Percentiles rank a stretch among this genome's conserved stretches.
Evolutionary conservation across 2,888 invertebrate genomes (phyloP).

Genomic region (Hirtodrosophila cameraria): DNA sequence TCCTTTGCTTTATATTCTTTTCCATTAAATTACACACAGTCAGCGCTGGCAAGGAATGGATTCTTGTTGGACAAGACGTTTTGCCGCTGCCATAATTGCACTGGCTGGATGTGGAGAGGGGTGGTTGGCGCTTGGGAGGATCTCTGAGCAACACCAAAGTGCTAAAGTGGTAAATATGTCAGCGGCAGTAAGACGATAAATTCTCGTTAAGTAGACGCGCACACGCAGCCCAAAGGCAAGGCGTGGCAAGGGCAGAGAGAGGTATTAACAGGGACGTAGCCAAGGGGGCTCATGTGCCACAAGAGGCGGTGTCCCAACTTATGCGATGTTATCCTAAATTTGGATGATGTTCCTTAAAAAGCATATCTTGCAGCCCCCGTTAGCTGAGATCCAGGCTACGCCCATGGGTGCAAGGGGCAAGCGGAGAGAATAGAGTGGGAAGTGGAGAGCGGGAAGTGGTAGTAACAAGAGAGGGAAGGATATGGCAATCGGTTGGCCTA

Average conservation of each 20-base stretch:
- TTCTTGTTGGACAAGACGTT: conserved; percentile 49
- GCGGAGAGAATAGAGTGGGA: neutral
- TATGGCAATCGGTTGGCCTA: conserved; percentile 70
- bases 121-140: conserved; percentile 13
- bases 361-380: too few relatives aligned
- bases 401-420: conserved; percentile 1
- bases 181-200: conserved; percentile 77
- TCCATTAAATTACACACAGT: conserved; percentile 76
- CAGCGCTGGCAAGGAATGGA: conserved; percentile 23
- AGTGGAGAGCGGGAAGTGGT: neutral
- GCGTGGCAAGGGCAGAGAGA: conserved; percentile 5
- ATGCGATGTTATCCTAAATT: too few relatives aligned
- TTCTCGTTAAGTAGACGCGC: conserved; percentile 79
- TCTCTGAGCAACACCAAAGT: conserved; percentile 39
- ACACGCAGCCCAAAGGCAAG: conserved; percentile 61
- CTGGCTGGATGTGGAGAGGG: neutral
- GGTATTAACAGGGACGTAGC: too few relatives aligned
- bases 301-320: too few relatives aligned
- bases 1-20: conserved; percentile 40
- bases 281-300: too few relatives aligned
- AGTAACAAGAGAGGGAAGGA: conserved; percentile 2
- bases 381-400: too few relatives aligned
- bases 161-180: conserved; percentile 80
- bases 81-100: conserved; percentile 57
- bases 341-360: too few relatives aligned